These are phyloP conservation scores for Danio kyathit DNA, from an alignment of 2,797 vertebrate species.

Conservation along the genomic window DNA sequence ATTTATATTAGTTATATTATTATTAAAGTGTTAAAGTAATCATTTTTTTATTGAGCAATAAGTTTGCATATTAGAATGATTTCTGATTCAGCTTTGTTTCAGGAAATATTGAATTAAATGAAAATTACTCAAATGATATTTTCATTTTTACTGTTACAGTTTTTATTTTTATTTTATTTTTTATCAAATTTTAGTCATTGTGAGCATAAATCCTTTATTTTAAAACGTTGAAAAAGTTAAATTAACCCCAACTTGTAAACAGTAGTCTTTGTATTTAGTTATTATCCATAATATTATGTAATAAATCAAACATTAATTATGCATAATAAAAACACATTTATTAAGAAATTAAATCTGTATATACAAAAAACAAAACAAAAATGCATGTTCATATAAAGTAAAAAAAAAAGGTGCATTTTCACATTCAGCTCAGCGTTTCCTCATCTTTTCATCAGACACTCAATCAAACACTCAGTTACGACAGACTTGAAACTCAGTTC, in stretches of 20 bases:
- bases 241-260: neutral
- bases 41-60: neutral
- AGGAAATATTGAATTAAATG: neutral
- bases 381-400: too few relatives aligned
- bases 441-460: conserved; percentile 2
- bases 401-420: neutral
- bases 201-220: neutral
- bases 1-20: too few relatives aligned
- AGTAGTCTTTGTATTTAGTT: neutral
- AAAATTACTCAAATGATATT: neutral
- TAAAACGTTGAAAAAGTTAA: neutral
- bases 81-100: neutral
- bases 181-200: neutral
- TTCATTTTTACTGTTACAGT: neutral
- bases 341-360: neutral
- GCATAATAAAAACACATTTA: neutral
- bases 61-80: neutral
- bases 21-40: too few relatives aligned
- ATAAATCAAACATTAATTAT: neutral
- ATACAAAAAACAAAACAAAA: too few relatives aligned
- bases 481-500: conserved; percentile 7
- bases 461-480: conserved; percentile 2
- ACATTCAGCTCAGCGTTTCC: neutral
- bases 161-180: neutral
- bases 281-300: neutral